phyloP scores from a whole-genome alignment of 2,888 invertebrate species.

The Tinea pellionella region DNA sequence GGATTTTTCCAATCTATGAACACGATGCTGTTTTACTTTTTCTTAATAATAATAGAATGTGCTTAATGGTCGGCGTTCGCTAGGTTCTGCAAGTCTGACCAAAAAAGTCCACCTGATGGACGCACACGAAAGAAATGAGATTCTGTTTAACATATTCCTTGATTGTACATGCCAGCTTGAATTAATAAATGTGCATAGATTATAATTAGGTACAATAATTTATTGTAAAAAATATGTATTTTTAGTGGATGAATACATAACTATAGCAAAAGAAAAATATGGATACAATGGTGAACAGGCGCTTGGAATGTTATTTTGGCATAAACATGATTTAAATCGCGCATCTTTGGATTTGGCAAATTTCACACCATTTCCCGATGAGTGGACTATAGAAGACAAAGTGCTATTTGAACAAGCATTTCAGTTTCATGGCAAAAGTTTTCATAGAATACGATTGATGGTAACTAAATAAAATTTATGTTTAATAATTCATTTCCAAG shows the following conservation, averaged over 20 bases:
- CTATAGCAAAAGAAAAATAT: conserved; percentile 95
- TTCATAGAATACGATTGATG: conserved; percentile 97
- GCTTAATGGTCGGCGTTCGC: too few species aligned
- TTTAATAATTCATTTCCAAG: too few species aligned
- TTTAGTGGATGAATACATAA: conserved; percentile 95
- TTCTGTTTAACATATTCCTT: too few species aligned
- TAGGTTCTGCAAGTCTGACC: too few species aligned
- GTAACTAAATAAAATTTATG: conserved; percentile 71
- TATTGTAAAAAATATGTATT: conserved; percentile 19
- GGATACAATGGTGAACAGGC: conserved; percentile 98
- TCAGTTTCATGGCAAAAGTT: conserved; percentile 98
- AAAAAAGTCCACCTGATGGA: too few species aligned
- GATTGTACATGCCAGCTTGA: too few species aligned
- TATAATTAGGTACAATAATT: too few species aligned
- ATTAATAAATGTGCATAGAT: too few species aligned
- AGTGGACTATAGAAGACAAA: conserved; percentile 98
- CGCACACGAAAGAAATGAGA: too few species aligned
- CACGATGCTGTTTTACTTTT: too few species aligned
- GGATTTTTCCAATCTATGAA: background rate
- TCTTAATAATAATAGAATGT: too few species aligned
- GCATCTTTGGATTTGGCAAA: conserved; percentile 95
- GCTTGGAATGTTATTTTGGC: conserved; percentile 97
- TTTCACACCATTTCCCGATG: conserved; percentile 97
- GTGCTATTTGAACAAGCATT: conserved; percentile 98
- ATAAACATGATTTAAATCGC: conserved; percentile 93